Conservation (phyloP, 1,140 invertebrate species). For the Phymorhynchus buccinoides region DNA sequence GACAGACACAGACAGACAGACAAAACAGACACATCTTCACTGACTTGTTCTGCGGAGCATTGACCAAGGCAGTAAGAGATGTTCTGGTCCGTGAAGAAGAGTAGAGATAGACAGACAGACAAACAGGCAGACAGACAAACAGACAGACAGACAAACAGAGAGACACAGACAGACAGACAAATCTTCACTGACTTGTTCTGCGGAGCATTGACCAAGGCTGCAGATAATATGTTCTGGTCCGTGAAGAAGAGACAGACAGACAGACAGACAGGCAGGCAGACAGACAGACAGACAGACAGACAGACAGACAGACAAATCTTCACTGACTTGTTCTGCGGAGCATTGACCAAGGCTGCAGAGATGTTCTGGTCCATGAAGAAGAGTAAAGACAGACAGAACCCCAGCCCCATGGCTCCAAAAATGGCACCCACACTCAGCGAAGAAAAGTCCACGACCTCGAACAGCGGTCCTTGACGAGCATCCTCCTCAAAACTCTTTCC, state of each 20-base stretch:
- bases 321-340: slow-evolving; percentile 80
- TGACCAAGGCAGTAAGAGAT: too few relatives aligned
- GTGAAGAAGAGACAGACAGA: too few relatives aligned
- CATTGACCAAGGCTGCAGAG: slow-evolving; percentile 80
- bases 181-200: not conserved
- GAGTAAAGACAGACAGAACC: slow-evolving; percentile 80
- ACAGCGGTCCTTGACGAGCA: slow-evolving; percentile 49
- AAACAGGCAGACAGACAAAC: not conserved
- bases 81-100: too few relatives aligned
- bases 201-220: not conserved
- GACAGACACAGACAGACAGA: not conserved
- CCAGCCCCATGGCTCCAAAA: slow-evolving; percentile 77
- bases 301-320: too few relatives aligned
- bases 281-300: too few relatives aligned
- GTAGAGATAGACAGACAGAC: too few relatives aligned
- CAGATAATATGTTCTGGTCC: too few relatives aligned
- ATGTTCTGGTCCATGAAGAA: slow-evolving; percentile 85
- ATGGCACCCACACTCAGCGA: slow-evolving; percentile 69
- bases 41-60: too few relatives aligned
- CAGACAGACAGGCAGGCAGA: too few relatives aligned
- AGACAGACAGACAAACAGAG: not conserved
- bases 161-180: slow-evolving; percentile 9
- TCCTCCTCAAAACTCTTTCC: slow-evolving; percentile 42
- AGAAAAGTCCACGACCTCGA: slow-evolving; percentile 72
- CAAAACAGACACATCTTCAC: too few relatives aligned